Conservation (phyloP, 1,140 invertebrate genomes). For the Triops longicaudatus region DNA sequence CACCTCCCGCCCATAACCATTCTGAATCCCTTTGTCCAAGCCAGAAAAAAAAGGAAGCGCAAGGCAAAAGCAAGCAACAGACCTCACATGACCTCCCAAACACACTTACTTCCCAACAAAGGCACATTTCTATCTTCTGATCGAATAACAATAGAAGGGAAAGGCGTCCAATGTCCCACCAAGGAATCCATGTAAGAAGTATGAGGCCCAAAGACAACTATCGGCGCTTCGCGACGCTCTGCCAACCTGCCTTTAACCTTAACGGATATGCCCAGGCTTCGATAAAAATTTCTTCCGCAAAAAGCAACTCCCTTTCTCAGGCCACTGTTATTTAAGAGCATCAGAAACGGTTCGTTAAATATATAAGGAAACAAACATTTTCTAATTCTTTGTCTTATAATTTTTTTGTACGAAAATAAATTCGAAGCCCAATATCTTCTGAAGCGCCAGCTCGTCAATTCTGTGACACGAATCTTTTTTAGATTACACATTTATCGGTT, state of each 20-base stretch:
- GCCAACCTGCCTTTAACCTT: slow-evolving; percentile 64
- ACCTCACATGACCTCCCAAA: slow-evolving; percentile 23
- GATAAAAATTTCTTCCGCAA: slow-evolving; percentile 33
- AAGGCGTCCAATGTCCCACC: slow-evolving; percentile 64
- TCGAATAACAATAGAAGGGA: slow-evolving; percentile 68
- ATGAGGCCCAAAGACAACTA: slow-evolving; percentile 76
- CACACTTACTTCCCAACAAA: slow-evolving; percentile 71
- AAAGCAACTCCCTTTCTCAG: slow-evolving; percentile 21
- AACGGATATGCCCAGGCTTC: slow-evolving; percentile 47
- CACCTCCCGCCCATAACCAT: background rate
- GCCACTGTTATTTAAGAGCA: slow-evolving; percentile 18
- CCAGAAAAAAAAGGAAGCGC: slow-evolving; percentile 21
- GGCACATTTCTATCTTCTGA: slow-evolving; percentile 66
- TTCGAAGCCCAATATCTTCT: slow-evolving; percentile 16
- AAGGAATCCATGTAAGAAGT: slow-evolving; percentile 78
- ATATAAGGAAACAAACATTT: background rate
- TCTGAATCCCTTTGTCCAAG: background rate
- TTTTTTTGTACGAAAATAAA: background rate
- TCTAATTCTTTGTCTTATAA: too few species aligned
- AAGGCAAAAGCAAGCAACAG: slow-evolving; percentile 21
- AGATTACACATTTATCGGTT: too few species aligned
- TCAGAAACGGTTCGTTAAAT: background rate
- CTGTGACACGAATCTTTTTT: background rate
- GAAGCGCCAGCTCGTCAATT: background rate
- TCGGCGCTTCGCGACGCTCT: slow-evolving; percentile 61